These are phyloP conservation scores for Tyria jacobaeae DNA, from an alignment of 2,888 invertebrate genomes.

Conservation along the genomic window DNA sequence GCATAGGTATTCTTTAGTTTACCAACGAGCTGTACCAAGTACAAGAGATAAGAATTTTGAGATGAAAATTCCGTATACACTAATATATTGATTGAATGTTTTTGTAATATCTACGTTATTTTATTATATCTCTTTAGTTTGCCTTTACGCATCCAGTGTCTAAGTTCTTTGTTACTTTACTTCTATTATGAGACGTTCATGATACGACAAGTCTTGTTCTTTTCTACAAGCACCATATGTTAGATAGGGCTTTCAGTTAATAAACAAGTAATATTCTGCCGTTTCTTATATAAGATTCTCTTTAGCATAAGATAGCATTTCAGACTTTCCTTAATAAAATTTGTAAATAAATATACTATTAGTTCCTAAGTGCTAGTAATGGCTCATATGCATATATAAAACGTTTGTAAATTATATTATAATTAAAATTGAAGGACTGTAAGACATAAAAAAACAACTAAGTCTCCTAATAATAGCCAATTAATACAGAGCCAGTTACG, in stretches of 20 bases:
- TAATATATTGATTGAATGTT: no score
- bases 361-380: not conserved
- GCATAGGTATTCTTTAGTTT: no score
- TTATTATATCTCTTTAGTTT: not conserved
- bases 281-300: not conserved
- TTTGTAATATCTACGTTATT: no score
- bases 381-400: conserved; percentile 14
- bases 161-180: not conserved
- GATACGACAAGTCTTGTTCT: not conserved
- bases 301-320: not conserved
- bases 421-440: conserved; percentile 38
- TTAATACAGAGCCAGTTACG: conserved; percentile 39
- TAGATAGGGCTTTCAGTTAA: no score
- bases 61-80: no score
- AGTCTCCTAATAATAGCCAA: conserved; percentile 46
- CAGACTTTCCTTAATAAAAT: not conserved
- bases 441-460: conserved; percentile 30
- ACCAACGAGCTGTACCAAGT: no score
- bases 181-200: not conserved
- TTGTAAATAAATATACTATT: not conserved
- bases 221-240: not conserved
- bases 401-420: conserved; percentile 36
- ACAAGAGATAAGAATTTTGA: no score
- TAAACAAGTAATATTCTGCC: not conserved
- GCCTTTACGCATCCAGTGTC: not conserved